These are phyloP conservation scores for Micoletzkya japonica DNA, from an alignment of 2,888 invertebrate species.

Conservation along the genomic window DNA sequence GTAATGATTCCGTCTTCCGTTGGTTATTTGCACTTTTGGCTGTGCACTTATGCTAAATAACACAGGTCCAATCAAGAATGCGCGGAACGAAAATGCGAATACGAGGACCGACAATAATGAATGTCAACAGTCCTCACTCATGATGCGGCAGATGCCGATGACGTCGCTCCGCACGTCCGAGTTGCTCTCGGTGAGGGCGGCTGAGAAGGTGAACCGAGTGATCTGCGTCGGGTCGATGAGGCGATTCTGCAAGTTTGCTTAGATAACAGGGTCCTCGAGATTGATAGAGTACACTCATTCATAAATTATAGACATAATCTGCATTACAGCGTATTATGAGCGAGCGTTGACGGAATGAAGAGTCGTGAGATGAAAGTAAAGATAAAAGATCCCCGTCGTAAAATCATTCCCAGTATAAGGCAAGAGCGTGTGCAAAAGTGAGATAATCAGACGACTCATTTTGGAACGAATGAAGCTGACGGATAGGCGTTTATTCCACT, in stretches of 20 bases:
- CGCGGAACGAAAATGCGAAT: background rate
- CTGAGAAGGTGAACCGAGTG: constrained; percentile 9
- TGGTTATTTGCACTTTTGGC: background rate
- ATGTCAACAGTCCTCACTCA: background rate
- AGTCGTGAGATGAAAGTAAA: background rate
- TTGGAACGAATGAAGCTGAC: too few species aligned
- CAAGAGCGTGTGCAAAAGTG: too few species aligned
- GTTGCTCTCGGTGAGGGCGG: background rate
- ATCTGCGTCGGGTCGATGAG: background rate
- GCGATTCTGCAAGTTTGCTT: too few species aligned
- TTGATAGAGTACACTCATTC: background rate
- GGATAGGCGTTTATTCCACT: too few species aligned
- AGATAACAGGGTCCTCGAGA: background rate
- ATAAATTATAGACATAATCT: background rate
- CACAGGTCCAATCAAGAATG: background rate
- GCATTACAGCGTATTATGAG: background rate
- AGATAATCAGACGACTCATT: too few species aligned
- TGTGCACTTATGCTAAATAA: background rate
- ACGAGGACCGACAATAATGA: background rate
- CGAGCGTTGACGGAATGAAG: background rate
- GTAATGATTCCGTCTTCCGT: constrained; percentile 9
- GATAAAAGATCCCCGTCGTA: too few species aligned
- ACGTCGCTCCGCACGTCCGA: background rate
- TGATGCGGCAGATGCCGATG: constrained; percentile 4
- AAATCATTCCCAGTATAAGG: too few species aligned